phyloP scores from a whole-genome alignment of 2,797 vertebrate species.

The Poecilia velifera region DNA sequence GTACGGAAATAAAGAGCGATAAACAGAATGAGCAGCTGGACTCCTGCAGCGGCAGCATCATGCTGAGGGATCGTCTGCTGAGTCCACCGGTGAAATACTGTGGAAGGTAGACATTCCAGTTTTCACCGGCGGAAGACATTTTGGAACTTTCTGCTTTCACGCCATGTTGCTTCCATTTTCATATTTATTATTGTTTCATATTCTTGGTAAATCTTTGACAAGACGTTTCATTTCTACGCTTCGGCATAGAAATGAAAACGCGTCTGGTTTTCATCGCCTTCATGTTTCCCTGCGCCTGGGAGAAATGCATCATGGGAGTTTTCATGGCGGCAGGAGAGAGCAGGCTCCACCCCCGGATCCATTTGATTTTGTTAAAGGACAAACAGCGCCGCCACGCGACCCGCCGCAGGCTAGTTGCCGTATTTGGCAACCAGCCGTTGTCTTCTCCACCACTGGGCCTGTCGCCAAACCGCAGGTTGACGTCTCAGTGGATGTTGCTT shows the following conservation, averaged over 20 bases:
- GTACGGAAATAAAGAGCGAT: neutral
- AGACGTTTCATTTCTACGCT: no score
- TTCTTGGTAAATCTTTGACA: no score
- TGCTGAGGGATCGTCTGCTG: no score
- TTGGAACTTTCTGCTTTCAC: neutral
- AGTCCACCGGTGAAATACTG: no score
- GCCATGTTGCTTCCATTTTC: neutral
- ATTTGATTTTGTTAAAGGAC: conserved; percentile 69
- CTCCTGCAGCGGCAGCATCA: no score
- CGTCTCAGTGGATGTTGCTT: no score
- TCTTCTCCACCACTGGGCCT: no score
- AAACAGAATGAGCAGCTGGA: no score
- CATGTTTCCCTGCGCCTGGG: neutral
- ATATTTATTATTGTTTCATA: neutral
- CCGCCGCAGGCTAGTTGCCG: no score
- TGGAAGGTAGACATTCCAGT: no score
- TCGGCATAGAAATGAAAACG: neutral
- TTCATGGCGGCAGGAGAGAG: neutral
- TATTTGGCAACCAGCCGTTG: no score
- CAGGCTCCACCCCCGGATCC: conserved; percentile 38
- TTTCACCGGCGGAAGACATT: neutral
- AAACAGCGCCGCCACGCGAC: conserved; percentile 6
- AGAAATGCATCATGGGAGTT: conserved; percentile 39
- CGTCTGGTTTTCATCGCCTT: neutral
- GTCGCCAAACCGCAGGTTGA: no score